phyloP scores from a whole-genome alignment of 2,797 vertebrate species.

The Brachyrhaphis roseni region DNA sequence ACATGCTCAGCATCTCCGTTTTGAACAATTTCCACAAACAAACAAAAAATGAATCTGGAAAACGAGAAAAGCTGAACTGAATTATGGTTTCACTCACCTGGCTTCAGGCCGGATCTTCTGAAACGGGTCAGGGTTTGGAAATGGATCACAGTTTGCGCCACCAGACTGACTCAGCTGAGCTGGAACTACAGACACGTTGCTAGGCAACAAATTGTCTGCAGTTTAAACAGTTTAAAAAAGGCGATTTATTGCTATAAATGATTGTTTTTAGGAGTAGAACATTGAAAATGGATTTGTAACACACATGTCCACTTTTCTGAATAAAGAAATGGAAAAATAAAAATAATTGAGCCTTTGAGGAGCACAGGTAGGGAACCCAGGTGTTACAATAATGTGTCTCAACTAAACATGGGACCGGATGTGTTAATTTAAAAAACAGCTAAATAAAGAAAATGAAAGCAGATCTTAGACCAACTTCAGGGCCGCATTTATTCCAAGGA shows the following conservation, averaged over 20 bases:
- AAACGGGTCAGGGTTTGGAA: not conserved
- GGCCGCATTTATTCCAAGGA: not conserved
- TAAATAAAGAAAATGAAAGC: not conserved
- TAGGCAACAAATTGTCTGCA: not conserved
- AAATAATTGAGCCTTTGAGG: not conserved
- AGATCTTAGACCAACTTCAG: not conserved
- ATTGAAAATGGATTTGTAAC: not conserved
- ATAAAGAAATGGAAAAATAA: not conserved
- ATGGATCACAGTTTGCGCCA: not conserved
- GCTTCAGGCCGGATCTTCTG: not conserved
- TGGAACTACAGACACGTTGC: not conserved
- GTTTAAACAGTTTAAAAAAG: not conserved
- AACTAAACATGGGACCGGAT: not conserved
- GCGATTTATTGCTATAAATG: not conserved
- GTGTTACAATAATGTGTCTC: not conserved
- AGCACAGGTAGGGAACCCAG: not conserved
- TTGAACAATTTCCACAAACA: not conserved
- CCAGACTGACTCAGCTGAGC: not conserved
- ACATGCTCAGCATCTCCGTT: not conserved
- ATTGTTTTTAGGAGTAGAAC: not conserved
- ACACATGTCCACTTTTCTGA: not conserved
- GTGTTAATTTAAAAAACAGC: not conserved
- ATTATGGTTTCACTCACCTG: not conserved
- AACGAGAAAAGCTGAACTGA: not conserved
- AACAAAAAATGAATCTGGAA: not conserved